phyloP scores from a whole-genome alignment of 2,888 invertebrate species.

The Ectemnius continuus region DNA sequence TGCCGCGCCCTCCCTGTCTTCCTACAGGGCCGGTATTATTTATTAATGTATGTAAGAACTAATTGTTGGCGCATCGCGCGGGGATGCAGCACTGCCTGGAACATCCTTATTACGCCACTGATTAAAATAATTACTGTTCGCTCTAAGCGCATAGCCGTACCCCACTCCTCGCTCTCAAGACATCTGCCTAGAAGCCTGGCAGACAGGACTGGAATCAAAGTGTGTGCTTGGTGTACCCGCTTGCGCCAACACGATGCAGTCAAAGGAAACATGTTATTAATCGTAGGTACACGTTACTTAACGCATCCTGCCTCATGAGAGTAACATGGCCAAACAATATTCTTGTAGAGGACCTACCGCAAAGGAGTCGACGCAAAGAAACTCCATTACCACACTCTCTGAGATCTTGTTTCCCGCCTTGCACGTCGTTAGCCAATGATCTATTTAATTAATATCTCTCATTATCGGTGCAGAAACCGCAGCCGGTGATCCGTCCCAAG shows the following conservation, averaged over 20 bases:
- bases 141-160: constrained; percentile 19
- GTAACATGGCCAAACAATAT: not conserved
- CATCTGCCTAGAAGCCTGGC: not conserved
- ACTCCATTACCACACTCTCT: too few relatives aligned
- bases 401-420: too few relatives aligned
- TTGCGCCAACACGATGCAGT: constrained; percentile 25
- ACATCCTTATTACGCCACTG: constrained; percentile 62
- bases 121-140: constrained; percentile 61
- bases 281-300: constrained; percentile 25
- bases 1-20: constrained; percentile 20
- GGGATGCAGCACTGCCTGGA: constrained; percentile 33
- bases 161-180: not conserved
- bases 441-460: too few relatives aligned
- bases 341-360: not conserved
- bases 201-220: not conserved
- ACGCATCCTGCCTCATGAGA: constrained; percentile 8
- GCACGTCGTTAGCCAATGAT: too few relatives aligned
- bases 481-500: not conserved
- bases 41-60: constrained; percentile 50
- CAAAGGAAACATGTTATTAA: constrained; percentile 33
- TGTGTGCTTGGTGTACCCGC: constrained; percentile 11
- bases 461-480: too few relatives aligned
- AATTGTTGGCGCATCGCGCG: constrained; percentile 43
- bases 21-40: constrained; percentile 22
- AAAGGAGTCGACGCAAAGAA: too few relatives aligned